Percentiles rank a stretch among this genome's conserved stretches.
These are phyloP conservation scores for Pteronotus mesoamericanus DNA, from an alignment of 2,797 vertebrate genomes.

Conservation along the genomic window DNA sequence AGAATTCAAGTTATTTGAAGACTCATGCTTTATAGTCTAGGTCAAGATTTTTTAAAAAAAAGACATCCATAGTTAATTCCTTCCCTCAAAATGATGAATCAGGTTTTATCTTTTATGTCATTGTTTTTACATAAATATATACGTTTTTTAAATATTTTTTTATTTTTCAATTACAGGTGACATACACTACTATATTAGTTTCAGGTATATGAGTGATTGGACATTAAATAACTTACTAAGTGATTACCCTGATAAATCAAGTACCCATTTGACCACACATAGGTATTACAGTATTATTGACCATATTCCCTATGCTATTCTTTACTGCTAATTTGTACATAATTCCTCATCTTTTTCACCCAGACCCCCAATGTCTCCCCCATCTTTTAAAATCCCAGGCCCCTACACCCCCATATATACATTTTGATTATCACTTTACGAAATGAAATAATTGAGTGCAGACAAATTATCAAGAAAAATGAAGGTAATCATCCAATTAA, in stretches of 20 bases:
- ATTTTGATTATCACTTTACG: neutral
- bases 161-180: neutral
- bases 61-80: constrained; percentile 16
- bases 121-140: neutral
- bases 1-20: constrained; percentile 4
- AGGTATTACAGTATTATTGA: neutral
- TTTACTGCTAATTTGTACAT: neutral
- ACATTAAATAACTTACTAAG: neutral
- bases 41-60: neutral
- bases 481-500: neutral
- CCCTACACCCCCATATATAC: neutral
- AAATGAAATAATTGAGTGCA: neutral
- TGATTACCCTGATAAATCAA: neutral
- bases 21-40: neutral
- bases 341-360: neutral
- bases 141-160: neutral
- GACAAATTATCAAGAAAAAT: neutral
- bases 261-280: neutral
- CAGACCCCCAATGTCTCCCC: neutral
- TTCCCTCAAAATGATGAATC: neutral
- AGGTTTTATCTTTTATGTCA: neutral
- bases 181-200: neutral
- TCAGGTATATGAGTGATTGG: neutral
- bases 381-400: neutral
- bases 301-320: neutral